phyloP scores from a whole-genome alignment of 2,797 vertebrate species.

The Holocentrus rufus region DNA sequence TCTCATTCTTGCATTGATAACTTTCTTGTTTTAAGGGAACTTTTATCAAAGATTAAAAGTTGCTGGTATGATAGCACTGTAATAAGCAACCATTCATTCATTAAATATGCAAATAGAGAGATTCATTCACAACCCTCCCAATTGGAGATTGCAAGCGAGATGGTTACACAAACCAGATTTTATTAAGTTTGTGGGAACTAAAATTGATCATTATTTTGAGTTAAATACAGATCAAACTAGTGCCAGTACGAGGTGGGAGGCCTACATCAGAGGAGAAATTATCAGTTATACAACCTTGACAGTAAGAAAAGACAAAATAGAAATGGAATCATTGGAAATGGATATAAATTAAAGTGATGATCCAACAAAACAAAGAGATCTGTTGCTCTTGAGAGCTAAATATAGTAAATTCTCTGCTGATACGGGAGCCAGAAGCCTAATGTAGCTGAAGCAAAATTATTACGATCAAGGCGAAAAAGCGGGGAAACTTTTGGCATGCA shows the following conservation, averaged over 20 bases:
- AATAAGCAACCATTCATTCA: slow-evolving; percentile 1
- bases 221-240: no score
- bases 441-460: slow-evolving; percentile 17
- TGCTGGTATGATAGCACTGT: slow-evolving; percentile 24
- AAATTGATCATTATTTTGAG: not conserved
- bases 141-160: not conserved
- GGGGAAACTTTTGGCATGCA: slow-evolving; percentile 8
- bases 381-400: slow-evolving; percentile 1
- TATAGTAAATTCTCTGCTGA: slow-evolving; percentile 5
- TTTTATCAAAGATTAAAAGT: not conserved
- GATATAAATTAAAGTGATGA: not conserved
- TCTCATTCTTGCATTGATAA: slow-evolving; percentile 10
- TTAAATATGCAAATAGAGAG: no score
- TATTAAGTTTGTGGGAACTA: not conserved
- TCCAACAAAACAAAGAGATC: not conserved
- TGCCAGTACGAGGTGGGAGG: not conserved
- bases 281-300: not conserved
- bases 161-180: not conserved
- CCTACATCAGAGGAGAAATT: not conserved
- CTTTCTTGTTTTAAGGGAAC: slow-evolving; percentile 1
- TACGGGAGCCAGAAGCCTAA: no score
- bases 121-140: not conserved
- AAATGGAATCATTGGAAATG: not conserved
- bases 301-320: not conserved
- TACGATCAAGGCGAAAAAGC: slow-evolving; percentile 27